These are phyloP conservation scores for Sebastes taczanowskii DNA, from an alignment of 2,797 vertebrate genomes.

Conservation along the genomic window DNA sequence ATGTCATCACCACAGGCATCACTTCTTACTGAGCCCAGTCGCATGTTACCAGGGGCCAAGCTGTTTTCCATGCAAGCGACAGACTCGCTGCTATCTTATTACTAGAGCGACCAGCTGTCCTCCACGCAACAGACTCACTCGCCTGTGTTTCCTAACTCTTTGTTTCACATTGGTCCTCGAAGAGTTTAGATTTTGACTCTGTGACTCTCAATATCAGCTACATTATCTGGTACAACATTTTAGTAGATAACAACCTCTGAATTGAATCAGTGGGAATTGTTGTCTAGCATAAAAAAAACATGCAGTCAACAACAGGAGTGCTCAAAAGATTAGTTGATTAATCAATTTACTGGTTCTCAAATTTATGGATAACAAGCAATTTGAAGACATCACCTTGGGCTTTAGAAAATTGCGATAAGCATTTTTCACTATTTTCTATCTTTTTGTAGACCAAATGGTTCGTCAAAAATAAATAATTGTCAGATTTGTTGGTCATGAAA, in stretches of 20 bases:
- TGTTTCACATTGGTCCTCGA: conserved; percentile 26
- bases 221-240: neutral
- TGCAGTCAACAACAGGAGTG: neutral
- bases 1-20: conserved; percentile 53
- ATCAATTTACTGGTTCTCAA: neutral
- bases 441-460: neutral
- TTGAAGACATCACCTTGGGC: neutral
- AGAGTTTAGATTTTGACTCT: neutral
- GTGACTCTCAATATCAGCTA: neutral
- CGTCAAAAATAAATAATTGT: fast-evolving
- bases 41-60: conserved; percentile 55
- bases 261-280: neutral
- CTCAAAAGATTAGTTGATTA: neutral
- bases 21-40: conserved; percentile 48
- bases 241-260: neutral
- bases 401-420: neutral
- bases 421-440: neutral
- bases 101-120: conserved; percentile 64
- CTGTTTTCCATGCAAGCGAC: conserved; percentile 58
- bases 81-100: conserved; percentile 61
- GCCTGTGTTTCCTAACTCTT: conserved; percentile 26
- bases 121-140: conserved; percentile 7
- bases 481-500: neutral
- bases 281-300: neutral
- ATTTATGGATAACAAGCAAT: neutral